Conservation (phyloP, 2,797 vertebrate genomes). For the Microhierax caerulescens region DNA sequence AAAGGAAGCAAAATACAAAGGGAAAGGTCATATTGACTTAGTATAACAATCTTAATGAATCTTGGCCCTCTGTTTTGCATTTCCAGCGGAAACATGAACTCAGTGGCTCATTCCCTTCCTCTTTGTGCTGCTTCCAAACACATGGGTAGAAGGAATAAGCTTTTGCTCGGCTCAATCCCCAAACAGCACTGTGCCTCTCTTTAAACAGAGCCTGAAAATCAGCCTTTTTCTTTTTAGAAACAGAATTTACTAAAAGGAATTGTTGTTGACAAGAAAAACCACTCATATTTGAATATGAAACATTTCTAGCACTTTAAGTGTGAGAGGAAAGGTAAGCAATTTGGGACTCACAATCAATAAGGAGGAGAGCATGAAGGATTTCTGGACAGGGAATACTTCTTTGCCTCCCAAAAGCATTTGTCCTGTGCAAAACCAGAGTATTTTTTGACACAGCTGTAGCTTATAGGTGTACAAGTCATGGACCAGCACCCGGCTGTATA, state of each 20-base stretch:
- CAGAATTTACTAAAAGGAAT: neutral
- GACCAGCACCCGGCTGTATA: neutral
- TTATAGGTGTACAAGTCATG: neutral
- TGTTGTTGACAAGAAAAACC: neutral
- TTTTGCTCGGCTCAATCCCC: neutral
- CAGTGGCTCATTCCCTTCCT: neutral
- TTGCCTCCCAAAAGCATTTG: neutral
- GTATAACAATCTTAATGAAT: neutral
- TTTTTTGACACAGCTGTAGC: neutral
- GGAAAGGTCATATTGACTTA: conserved; percentile 14
- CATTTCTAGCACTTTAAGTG: neutral
- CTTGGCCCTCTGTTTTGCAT: neutral
- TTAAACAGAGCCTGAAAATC: neutral
- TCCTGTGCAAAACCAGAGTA: neutral
- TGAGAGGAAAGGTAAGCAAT: neutral
- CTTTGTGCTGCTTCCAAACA: neutral
- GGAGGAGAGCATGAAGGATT: neutral
- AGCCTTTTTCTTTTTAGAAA: neutral
- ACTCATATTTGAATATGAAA: neutral
- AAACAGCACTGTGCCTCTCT: neutral
- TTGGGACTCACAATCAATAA: neutral
- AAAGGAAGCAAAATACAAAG: conserved; percentile 44
- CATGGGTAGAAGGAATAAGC: neutral
- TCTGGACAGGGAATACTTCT: neutral
- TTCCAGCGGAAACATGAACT: conserved; percentile 23